Percentiles rank a stretch among this genome's conserved stretches.
Conservation (phyloP, 2,113 vertebrate species). For the Colius striatus region DNA sequence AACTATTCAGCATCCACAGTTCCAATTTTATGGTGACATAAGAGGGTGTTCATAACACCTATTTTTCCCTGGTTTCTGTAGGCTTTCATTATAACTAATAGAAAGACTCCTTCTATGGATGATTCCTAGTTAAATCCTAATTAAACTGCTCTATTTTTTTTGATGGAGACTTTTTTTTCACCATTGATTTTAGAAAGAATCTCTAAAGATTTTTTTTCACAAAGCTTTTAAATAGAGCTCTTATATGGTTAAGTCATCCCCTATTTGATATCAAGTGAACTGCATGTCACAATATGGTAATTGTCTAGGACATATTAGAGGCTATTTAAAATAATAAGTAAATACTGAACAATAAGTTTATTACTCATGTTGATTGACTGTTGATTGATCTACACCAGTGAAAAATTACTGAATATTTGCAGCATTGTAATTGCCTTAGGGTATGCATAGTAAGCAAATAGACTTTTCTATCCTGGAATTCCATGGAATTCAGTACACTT, state of each 20-base stretch:
- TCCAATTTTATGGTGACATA: neutral
- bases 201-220: neutral
- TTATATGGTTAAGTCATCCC: neutral
- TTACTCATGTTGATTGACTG: neutral
- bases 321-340: neutral
- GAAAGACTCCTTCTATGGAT: neutral
- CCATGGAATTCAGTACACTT: neutral
- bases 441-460: neutral
- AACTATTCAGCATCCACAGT: neutral
- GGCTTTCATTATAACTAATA: neutral
- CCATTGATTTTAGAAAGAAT: neutral
- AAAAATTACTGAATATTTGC: neutral
- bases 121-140: neutral
- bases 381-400: neutral
- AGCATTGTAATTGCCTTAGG: neutral
- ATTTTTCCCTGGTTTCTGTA: neutral
- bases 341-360: neutral
- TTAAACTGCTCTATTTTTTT: conserved; percentile 8
- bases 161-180: neutral
- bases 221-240: neutral
- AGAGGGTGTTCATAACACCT: neutral
- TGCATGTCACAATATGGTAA: neutral
- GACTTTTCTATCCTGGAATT: neutral
- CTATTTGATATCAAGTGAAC: neutral
- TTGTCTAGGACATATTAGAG: neutral